phyloP scores from a whole-genome alignment of 1,140 invertebrate species.

The Vanessa atalanta region DNA sequence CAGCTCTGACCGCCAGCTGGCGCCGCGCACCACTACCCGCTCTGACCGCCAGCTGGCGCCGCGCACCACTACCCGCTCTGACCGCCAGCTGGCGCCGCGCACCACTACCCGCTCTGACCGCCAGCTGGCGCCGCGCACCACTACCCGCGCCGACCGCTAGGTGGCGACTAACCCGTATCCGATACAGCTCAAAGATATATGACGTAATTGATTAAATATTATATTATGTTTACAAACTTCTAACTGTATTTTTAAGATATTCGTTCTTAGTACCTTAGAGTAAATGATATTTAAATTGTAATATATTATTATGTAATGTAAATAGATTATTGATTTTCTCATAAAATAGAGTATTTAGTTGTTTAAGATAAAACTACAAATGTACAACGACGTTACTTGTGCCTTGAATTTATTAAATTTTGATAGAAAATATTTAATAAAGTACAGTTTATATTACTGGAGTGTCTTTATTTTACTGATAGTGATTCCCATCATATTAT shows the following conservation, averaged over 20 bases:
- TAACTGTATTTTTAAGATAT: neutral
- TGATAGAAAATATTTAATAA: conserved; percentile 38
- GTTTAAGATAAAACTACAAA: conserved; percentile 25
- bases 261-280: neutral
- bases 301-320: conserved; percentile 14
- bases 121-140: conserved; percentile 16
- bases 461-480: neutral
- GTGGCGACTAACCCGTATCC: no score
- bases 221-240: neutral
- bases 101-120: neutral
- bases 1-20: no score
- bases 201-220: neutral
- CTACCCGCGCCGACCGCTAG: neutral
- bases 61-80: neutral
- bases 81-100: conserved; percentile 44
- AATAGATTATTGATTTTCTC: conserved; percentile 10
- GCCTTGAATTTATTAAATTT: conserved; percentile 49
- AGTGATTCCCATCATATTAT: neutral
- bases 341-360: neutral
- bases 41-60: neutral
- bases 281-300: conserved; percentile 13
- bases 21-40: conserved; percentile 8
- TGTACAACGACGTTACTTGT: conserved; percentile 51
- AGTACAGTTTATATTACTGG: conserved; percentile 4
- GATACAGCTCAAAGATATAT: neutral